phyloP scores from a whole-genome alignment of 2,888 invertebrate genomes.

The Anaspis maculata region DNA sequence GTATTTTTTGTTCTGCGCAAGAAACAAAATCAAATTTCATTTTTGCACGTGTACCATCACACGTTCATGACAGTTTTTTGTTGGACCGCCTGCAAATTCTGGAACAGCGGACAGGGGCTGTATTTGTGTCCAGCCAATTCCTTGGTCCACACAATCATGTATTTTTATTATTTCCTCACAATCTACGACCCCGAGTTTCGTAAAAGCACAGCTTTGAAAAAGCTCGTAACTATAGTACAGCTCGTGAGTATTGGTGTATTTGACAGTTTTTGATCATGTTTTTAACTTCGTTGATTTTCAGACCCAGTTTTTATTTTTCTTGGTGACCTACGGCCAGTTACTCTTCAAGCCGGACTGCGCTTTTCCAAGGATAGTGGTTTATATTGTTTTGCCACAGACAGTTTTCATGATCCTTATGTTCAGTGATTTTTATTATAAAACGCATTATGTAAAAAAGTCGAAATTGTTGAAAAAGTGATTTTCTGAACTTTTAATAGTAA shows the following conservation, averaged over 20 bases:
- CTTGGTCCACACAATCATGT: conserved; percentile 75
- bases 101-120: conserved; percentile 60
- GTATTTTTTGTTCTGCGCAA: conserved; percentile 77
- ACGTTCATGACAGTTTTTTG: conserved; percentile 64
- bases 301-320: conserved; percentile 55
- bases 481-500: too few relatives aligned
- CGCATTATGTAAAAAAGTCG: too few relatives aligned
- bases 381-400: conserved; percentile 56
- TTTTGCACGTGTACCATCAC: conserved; percentile 83
- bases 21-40: conserved; percentile 71
- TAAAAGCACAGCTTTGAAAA: conserved; percentile 74
- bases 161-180: conserved; percentile 69
- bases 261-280: too few relatives aligned
- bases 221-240: conserved; percentile 76
- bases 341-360: conserved; percentile 48
- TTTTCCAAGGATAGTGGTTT: conserved; percentile 49
- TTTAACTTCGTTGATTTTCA: conserved; percentile 33
- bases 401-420: conserved; percentile 58
- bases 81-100: conserved; percentile 55
- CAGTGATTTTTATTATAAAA: conserved; percentile 57
- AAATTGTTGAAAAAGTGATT: too few relatives aligned
- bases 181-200: conserved; percentile 63
- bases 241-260: conserved; percentile 50
- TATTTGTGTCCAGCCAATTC: conserved; percentile 60
- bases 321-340: conserved; percentile 47